Evolutionary conservation across 2,113 vertebrate species (phyloP), one percentile per base, ranked within the genome.

Genomic region (Cygnus buccinator): DNA sequence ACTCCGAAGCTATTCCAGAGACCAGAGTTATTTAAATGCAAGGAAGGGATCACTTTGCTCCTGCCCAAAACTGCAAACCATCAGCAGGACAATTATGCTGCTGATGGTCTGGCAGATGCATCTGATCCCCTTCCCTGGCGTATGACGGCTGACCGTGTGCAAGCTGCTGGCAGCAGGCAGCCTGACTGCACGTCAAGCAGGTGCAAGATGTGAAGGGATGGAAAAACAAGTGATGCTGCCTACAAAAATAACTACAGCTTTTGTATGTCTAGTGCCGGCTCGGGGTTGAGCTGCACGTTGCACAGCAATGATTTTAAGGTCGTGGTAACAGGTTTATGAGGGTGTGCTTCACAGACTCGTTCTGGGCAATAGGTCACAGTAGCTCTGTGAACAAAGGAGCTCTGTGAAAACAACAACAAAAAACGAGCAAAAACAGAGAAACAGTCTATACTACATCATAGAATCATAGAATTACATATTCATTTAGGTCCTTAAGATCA

Each of bases 71-170:
- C 31, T 29, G 26, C 71, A 37, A 84, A 31, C 50, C 50, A 14
- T 7, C 74, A 37, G 16, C 5, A n/a, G 44, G 20, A 61, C 4
- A 8, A 10, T 0, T 58, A 44, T 28, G 11, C 71, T 29, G 37
- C 78, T 76, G 78, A 83, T n/a, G 7, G 37, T 33, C 41, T 55
- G 82, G 75, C 82, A 94, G 77, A 58, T 3, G 44, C 6, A 9
- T 35, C 19, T 0, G 1, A 41, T 37, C 66, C 4, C 4, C 25
- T 82, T 58, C 59, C 20, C 59, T 80, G 90, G 62, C 19, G 0
- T 5, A 10, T 31, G 12, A 35, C 0, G 0, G 21, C 46, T 58
- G 44, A 41, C 74, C 5, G 0, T 3, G 46, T 18, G 44, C 0
- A 1, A 91, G 55, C 75, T 87, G 67, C 90, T 94, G 93, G 84